A percentile compares a stretch with the other conserved stretches of the same genome.
These are phyloP conservation scores for Drosophila sulfurigaster DNA, from an alignment of 1,140 invertebrate species.

Conservation along the genomic window DNA sequence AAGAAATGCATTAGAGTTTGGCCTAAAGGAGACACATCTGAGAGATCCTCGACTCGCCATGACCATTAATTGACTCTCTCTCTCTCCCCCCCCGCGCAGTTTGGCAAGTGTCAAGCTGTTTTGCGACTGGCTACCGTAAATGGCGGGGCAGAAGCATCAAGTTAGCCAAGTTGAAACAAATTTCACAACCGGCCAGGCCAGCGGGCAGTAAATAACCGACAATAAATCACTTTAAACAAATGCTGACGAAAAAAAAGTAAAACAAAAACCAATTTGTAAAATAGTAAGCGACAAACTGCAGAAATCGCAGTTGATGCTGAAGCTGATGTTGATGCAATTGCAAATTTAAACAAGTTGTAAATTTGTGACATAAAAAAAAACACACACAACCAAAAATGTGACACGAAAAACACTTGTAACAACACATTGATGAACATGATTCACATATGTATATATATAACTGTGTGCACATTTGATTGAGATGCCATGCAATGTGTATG, in stretches of 20 bases:
- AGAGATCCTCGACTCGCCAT: slow-evolving; percentile 27
- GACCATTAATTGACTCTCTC: slow-evolving; percentile 27
- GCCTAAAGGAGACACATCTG: slow-evolving; percentile 22
- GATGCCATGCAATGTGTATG: slow-evolving; percentile 1
- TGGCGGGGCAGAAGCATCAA: slow-evolving; percentile 37
- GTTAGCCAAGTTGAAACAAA: slow-evolving; percentile 49
- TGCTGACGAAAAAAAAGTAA: slow-evolving; percentile 36
- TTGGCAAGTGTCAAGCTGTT: slow-evolving; percentile 49
- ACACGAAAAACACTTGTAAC: slow-evolving; percentile 56
- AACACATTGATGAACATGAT: slow-evolving; percentile 74
- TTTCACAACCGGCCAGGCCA: slow-evolving; percentile 71
- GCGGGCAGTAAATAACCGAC: slow-evolving; percentile 69
- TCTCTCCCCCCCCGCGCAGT: background rate
- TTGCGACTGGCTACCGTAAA: slow-evolving; percentile 50
- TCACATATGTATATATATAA: slow-evolving; percentile 43
- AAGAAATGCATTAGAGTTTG: slow-evolving; percentile 74
- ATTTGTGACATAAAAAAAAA: slow-evolving; percentile 53
- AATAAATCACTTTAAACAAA: slow-evolving; percentile 79
- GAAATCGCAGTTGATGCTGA: slow-evolving; percentile 45
- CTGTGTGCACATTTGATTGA: background rate
- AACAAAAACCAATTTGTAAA: slow-evolving; percentile 58
- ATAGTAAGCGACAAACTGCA: slow-evolving; percentile 48
- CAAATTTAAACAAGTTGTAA: slow-evolving; percentile 72
- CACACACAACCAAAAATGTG: slow-evolving; percentile 7
- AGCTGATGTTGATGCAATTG: slow-evolving; percentile 38